Conservation (phyloP, 1,140 invertebrate species). For the Eumeta japonica region DNA sequence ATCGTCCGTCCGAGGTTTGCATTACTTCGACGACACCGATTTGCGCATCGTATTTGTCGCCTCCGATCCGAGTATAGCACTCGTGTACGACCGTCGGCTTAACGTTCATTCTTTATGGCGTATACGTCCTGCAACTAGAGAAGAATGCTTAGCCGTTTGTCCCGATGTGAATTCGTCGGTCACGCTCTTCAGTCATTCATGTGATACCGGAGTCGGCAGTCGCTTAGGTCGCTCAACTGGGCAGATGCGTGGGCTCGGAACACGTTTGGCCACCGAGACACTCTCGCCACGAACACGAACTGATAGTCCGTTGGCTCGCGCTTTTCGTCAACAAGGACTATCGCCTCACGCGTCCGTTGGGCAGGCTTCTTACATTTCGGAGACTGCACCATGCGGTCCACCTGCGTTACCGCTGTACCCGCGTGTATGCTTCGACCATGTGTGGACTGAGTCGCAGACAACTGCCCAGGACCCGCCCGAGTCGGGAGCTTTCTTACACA, state of each 20-base stretch:
- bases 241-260: too few species aligned
- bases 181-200: slow-evolving; percentile 55
- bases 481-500: slow-evolving; percentile 75
- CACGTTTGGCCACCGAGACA: slow-evolving; percentile 24
- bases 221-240: slow-evolving; percentile 33
- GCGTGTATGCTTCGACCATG: slow-evolving; percentile 81
- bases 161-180: slow-evolving; percentile 50
- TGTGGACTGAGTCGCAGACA: slow-evolving; percentile 79
- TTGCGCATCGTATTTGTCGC: slow-evolving; percentile 57
- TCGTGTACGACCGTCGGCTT: slow-evolving; percentile 75
- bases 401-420: slow-evolving; percentile 74
- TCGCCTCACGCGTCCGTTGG: slow-evolving; percentile 51
- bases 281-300: slow-evolving; percentile 51
- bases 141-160: slow-evolving; percentile 67
- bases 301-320: slow-evolving; percentile 64
- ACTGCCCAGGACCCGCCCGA: slow-evolving; percentile 53
- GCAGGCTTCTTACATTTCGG: slow-evolving; percentile 46
- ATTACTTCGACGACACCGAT: slow-evolving; percentile 54
- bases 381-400: slow-evolving; percentile 34
- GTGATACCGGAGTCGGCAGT: slow-evolving; percentile 31
- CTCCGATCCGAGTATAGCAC: slow-evolving; percentile 57
- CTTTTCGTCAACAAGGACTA: slow-evolving; percentile 47
- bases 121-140: slow-evolving; percentile 71
- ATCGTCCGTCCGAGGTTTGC: slow-evolving; percentile 54
- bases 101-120: slow-evolving; percentile 81